phyloP scores from a whole-genome alignment of 2,113 vertebrate genomes.

The zebrafish (Danio rerio) region GRCz12tu NC_133184.1:8232501-8233000 shows the following conservation, averaged over 20 bases:
- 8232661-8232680: neutral
- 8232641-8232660: neutral
- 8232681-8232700: neutral
- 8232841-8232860: no score
- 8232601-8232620: neutral
- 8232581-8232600: constrained; percentile 32
- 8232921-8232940: neutral
- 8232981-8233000: neutral
- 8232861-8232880: no score
- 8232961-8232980: neutral
- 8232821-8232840: no score
- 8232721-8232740: constrained; percentile 36
- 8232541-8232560: constrained; percentile 24
- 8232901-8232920: neutral
- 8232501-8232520: neutral
- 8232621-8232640: no score
- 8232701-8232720: neutral
- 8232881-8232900: no score
- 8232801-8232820: no score
- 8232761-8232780: neutral
- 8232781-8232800: no score
- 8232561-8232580: neutral
- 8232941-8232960: neutral
- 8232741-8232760: constrained; percentile 11
- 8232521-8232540: constrained; percentile 26